phyloP scores from a whole-genome alignment of 2,113 vertebrate species.

The Pholis gunnellus region DNA sequence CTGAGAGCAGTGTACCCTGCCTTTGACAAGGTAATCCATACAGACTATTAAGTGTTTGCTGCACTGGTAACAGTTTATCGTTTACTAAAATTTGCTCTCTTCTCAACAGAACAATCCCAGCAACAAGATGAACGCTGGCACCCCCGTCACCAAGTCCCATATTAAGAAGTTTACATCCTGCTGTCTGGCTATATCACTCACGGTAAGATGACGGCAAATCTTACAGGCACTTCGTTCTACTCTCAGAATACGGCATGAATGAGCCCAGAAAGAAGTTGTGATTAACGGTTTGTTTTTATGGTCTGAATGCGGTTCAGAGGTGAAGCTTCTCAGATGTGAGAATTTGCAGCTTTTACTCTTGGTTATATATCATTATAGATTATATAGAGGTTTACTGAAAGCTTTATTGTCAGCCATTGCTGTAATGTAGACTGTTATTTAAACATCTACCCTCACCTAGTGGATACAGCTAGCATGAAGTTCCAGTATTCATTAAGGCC shows the following conservation, averaged over 20 bases:
- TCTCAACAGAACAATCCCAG: conserved; percentile 91
- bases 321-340: not conserved
- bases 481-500: conserved; percentile 6
- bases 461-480: not conserved
- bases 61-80: not conserved
- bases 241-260: not conserved
- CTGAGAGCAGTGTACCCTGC: conserved; percentile 97
- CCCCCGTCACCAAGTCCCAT: conserved; percentile 87
- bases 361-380: not conserved
- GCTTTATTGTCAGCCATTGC: not conserved
- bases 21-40: conserved; percentile 92
- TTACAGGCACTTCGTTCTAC: not conserved
- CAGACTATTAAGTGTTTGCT: not conserved
- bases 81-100: conserved; percentile 21
- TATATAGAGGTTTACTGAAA: not conserved
- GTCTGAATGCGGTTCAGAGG: not conserved
- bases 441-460: not conserved
- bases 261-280: not conserved
- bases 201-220: conserved; percentile 85
- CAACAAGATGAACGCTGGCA: conserved; percentile 88
- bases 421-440: not conserved
- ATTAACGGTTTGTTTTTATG: conserved; percentile 3
- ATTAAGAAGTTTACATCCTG: conserved; percentile 97
- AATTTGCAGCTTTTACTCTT: not conserved
- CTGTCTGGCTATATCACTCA: conserved; percentile 93